Percentiles rank a stretch among this genome's conserved stretches.
phyloP scores from a whole-genome alignment of 2,888 invertebrate species.

The Kryphioiulus occultus region DNA sequence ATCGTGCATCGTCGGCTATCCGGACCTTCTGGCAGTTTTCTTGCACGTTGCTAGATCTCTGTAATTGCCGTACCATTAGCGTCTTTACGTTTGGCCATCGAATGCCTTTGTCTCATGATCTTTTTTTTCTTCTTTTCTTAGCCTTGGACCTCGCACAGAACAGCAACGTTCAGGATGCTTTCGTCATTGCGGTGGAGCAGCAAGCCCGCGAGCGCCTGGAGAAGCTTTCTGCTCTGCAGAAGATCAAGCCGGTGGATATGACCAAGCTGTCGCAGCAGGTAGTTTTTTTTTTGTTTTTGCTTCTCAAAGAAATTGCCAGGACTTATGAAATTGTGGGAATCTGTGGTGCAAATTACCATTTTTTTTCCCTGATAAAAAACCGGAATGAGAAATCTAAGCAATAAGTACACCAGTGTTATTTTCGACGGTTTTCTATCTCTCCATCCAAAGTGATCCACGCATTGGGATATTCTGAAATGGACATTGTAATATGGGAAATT shows the following conservation, averaged over 20 bases:
- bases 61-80: neutral
- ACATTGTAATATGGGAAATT: no score
- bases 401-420: no score
- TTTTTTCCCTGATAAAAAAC: no score
- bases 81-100: no score
- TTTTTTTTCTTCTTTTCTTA: slow-evolving; percentile 63
- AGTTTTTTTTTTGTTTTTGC: neutral
- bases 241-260: slow-evolving; percentile 93
- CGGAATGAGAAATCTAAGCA: no score
- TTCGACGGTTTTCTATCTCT: no score
- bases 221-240: slow-evolving; percentile 88
- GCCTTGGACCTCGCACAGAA: slow-evolving; percentile 82
- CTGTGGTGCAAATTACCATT: no score
- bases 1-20: neutral
- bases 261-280: slow-evolving; percentile 88
- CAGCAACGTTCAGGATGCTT: slow-evolving; percentile 93
- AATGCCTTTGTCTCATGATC: no score
- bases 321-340: no score
- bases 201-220: slow-evolving; percentile 89
- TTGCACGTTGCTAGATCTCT: neutral
- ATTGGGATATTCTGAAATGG: no score
- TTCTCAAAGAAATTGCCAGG: no score
- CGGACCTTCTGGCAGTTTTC: neutral
- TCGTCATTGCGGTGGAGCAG: slow-evolving; percentile 97
- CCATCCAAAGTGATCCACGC: no score